phyloP scores from a whole-genome alignment of 2,113 vertebrate genomes.

The Pampusana beccarii region DNA sequence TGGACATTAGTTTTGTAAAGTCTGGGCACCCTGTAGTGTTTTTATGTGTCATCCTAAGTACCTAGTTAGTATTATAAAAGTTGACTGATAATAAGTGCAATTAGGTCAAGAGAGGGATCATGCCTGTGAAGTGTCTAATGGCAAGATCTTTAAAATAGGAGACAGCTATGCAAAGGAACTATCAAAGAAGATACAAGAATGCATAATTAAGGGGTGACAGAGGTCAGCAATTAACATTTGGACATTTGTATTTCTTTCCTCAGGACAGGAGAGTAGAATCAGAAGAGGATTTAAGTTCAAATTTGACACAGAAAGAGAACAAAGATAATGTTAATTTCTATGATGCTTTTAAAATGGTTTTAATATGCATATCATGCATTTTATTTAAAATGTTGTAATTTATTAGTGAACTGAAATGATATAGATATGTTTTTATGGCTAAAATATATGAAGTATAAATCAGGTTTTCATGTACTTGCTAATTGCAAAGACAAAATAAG shows the following conservation, averaged over 20 bases:
- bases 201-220: slow-evolving; percentile 18
- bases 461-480: neutral
- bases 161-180: neutral
- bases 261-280: neutral
- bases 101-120: slow-evolving; percentile 31
- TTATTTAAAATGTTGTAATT: neutral
- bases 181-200: slow-evolving; percentile 43
- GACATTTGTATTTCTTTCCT: slow-evolving; percentile 39
- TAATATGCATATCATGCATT: neutral
- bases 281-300: neutral
- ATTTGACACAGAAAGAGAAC: neutral
- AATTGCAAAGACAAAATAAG: slow-evolving; percentile 8
- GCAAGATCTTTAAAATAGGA: neutral
- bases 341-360: neutral
- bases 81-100: slow-evolving; percentile 13
- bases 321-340: neutral
- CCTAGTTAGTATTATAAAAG: slow-evolving; percentile 22
- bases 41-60: slow-evolving; percentile 15
- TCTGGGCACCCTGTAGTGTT: slow-evolving; percentile 13
- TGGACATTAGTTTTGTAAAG: neutral
- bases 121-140: neutral
- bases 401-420: neutral
- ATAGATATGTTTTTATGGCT: neutral
- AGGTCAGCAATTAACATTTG: slow-evolving; percentile 23
- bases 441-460: neutral